Percentiles rank a stretch among this genome's conserved stretches.
These are phyloP conservation scores for Cydia amplana DNA, from an alignment of 1,140 invertebrate genomes.

Conservation along the genomic window DNA sequence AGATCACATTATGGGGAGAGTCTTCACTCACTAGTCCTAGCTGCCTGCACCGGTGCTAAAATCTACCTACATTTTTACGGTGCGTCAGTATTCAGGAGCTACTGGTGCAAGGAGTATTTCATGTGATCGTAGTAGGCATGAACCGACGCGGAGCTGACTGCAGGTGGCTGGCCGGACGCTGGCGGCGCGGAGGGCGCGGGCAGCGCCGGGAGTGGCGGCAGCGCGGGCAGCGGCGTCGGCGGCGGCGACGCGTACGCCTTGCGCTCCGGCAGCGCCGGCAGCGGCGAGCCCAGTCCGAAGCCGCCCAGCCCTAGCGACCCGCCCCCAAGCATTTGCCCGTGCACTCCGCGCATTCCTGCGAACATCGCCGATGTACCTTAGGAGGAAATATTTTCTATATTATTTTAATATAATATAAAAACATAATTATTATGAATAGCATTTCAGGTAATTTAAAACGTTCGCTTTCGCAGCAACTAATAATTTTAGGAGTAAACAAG, in stretches of 20 bases:
- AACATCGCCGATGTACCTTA: conserved; percentile 64
- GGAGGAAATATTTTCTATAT: conserved; percentile 33
- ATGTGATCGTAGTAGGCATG: conserved; percentile 57
- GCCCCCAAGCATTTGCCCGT: conserved; percentile 62
- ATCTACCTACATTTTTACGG: neutral
- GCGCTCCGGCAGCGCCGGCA: conserved; percentile 56
- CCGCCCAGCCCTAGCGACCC: conserved; percentile 58
- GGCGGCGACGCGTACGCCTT: conserved; percentile 55
- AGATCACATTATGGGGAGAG: conserved; percentile 2
- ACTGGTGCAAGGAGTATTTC: conserved; percentile 27
- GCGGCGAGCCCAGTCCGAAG: conserved; percentile 54
- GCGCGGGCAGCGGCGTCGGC: conserved; percentile 54
- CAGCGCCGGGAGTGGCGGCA: conserved; percentile 37
- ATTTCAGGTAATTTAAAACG: neutral
- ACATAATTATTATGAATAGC: neutral
- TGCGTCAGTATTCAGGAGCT: neutral
- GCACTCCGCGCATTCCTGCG: conserved; percentile 64
- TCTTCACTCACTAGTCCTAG: neutral
- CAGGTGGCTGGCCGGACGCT: conserved; percentile 44
- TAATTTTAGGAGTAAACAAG: conserved; percentile 30
- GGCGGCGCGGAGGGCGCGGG: conserved; percentile 42
- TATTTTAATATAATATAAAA: neutral
- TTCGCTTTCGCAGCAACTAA: conserved; percentile 1
- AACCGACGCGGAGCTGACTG: conserved; percentile 47
- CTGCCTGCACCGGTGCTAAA: neutral